Conservation (phyloP, 2,113 vertebrate species). For the Lophura nycthemera region DNA sequence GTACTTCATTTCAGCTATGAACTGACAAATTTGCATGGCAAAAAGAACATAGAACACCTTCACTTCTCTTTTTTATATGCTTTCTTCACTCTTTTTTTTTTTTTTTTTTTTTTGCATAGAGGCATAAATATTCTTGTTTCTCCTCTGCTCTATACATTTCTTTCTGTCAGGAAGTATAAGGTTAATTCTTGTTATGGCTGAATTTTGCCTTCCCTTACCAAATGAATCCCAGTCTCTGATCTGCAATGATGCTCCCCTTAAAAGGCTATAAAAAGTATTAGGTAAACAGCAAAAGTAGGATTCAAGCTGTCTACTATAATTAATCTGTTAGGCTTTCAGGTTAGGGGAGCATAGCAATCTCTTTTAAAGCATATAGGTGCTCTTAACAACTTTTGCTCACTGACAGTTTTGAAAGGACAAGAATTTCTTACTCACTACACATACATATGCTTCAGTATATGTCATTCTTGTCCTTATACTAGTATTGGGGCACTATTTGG, state of each 20-base stretch:
- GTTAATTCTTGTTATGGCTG: not conserved
- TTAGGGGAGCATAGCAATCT: not conserved
- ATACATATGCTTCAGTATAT: not conserved
- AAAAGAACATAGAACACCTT: not conserved
- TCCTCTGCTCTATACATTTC: not conserved
- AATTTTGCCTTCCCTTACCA: not conserved
- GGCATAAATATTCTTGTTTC: constrained; percentile 20
- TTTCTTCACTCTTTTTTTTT: not conserved
- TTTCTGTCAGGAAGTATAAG: not conserved
- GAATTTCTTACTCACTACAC: not conserved
- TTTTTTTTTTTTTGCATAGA: not conserved
- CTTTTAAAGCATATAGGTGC: not conserved
- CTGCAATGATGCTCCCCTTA: not conserved
- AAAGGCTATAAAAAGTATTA: not conserved
- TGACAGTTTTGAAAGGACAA: not conserved
- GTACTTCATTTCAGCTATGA: not conserved
- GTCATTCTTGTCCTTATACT: not conserved
- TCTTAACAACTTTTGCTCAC: not conserved
- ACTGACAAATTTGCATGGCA: not conserved
- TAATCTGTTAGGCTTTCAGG: not conserved
- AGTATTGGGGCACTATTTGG: not conserved
- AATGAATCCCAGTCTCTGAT: not conserved
- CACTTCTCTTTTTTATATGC: not conserved
- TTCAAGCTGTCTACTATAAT: not conserved
- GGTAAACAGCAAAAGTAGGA: not conserved